phyloP scores from a whole-genome alignment of 2,888 invertebrate genomes.

The Gryllus longicercus region DNA sequence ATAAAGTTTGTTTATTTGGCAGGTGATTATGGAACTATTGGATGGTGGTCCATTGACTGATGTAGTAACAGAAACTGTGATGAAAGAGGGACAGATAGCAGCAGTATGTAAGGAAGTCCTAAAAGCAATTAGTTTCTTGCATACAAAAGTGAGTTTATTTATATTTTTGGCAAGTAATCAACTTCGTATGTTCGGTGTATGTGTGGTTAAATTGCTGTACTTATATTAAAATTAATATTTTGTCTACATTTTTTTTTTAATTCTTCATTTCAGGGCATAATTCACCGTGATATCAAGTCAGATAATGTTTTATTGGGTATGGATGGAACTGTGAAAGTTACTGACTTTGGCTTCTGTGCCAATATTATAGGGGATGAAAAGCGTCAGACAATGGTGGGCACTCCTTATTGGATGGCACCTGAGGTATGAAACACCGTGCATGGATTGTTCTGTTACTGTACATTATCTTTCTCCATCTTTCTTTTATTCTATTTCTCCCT shows the following conservation, averaged over 20 bases:
- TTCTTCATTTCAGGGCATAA: constrained; percentile 61
- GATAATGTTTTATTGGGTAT: constrained; percentile 92
- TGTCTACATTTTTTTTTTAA: not conserved
- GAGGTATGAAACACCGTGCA: constrained; percentile 50
- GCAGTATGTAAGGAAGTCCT: constrained; percentile 88
- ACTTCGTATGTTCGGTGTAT: not conserved
- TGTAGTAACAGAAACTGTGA: constrained; percentile 93
- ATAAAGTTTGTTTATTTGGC: constrained; percentile 2
- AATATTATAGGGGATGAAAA: constrained; percentile 93
- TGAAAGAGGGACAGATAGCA: constrained; percentile 96
- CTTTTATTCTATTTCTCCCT: not conserved
- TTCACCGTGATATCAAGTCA: constrained; percentile 95
- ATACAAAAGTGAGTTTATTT: constrained; percentile 55
- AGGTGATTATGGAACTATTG: constrained; percentile 86
- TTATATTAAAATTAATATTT: not conserved
- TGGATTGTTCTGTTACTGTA: too few relatives aligned
- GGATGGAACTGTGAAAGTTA: constrained; percentile 88
- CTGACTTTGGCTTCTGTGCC: constrained; percentile 98
- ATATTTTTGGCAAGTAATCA: too few relatives aligned
- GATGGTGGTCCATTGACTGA: constrained; percentile 95
- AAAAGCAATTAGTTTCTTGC: constrained; percentile 84
- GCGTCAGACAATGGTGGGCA: constrained; percentile 96
- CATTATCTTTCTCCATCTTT: not conserved
- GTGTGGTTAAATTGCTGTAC: not conserved
- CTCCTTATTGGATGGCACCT: constrained; percentile 98